Percentiles rank a stretch among this genome's conserved stretches.
Evolutionary conservation across 2,888 invertebrate genomes (phyloP).

Genomic region (Micropterix aruncella): DNA sequence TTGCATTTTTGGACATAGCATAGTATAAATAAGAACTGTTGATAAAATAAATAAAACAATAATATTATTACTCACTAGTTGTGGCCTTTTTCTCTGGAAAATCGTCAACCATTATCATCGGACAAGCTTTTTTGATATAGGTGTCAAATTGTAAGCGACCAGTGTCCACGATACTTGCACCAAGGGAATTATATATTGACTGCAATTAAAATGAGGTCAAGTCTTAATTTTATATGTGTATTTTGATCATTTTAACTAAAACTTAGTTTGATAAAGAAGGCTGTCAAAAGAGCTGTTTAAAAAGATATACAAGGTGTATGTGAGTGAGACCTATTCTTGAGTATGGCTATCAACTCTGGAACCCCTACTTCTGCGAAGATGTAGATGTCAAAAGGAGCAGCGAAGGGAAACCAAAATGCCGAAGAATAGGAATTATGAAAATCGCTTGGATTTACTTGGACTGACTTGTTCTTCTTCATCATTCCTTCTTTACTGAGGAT

Average conservation of each 20-base stretch:
- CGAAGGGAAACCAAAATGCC: too few species aligned
- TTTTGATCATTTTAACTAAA: not conserved
- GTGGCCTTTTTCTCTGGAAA: slow-evolving; percentile 45
- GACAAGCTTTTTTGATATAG: slow-evolving; percentile 60
- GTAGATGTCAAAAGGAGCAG: too few species aligned
- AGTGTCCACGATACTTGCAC: slow-evolving; percentile 58
- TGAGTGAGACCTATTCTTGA: too few species aligned
- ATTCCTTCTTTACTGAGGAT: too few species aligned
- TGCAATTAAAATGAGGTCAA: slow-evolving; percentile 25
- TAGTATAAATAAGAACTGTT: not conserved
- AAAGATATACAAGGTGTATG: not conserved
- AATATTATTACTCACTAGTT: slow-evolving; percentile 24
- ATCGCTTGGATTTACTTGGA: too few species aligned
- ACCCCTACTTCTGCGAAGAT: too few species aligned
- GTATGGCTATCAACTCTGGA: too few species aligned
- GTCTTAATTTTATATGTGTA: too few species aligned
- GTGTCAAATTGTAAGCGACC: slow-evolving; percentile 62
- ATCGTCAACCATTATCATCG: slow-evolving; percentile 57
- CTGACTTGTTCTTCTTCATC: too few species aligned
- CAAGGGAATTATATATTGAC: slow-evolving; percentile 74
- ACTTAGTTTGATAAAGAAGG: too few species aligned
- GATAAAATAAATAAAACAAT: not conserved
- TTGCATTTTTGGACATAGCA: too few species aligned
- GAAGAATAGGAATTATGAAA: too few species aligned
- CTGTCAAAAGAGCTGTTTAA: slow-evolving; percentile 1